Evolutionary conservation across 1,140 invertebrate genomes (phyloP).

Genomic region (Pseudomyrmex dendroicus): DNA sequence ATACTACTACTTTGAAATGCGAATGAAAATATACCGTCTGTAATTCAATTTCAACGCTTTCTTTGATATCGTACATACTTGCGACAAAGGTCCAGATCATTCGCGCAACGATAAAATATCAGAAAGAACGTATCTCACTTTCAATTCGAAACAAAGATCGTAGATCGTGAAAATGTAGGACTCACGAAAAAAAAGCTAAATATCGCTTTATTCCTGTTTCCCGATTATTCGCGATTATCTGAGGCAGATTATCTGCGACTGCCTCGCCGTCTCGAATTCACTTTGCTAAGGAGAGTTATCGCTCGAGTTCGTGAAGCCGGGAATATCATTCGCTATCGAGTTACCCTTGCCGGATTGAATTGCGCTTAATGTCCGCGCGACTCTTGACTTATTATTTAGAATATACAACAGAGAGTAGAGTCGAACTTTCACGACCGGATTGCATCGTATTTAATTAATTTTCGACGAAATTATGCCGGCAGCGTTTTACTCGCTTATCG

Average conservation of each 20-base stretch:
- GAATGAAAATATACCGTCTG: neutral
- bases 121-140: neutral
- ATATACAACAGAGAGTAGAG: conserved; percentile 66
- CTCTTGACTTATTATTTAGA: conserved; percentile 82
- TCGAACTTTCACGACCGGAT: conserved; percentile 73
- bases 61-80: neutral
- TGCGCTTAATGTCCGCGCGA: conserved; percentile 72
- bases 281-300: conserved; percentile 49
- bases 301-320: conserved; percentile 56
- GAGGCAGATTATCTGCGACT: conserved; percentile 27
- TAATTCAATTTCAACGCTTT: neutral
- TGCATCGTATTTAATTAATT: conserved; percentile 79
- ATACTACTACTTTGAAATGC: neutral
- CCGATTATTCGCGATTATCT: conserved; percentile 12
- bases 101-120: neutral
- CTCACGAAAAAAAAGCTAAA: neutral
- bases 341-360: conserved; percentile 68
- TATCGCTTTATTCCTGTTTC: neutral
- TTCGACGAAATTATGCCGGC: conserved; percentile 50
- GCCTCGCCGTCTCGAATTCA: conserved; percentile 5
- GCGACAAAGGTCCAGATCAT: neutral
- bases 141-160: neutral
- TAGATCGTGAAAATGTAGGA: conserved; percentile 3
- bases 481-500: conserved; percentile 35
- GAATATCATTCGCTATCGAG: conserved; percentile 64